phyloP scores from a whole-genome alignment of 2,888 invertebrate genomes.

The Actias luna region DNA sequence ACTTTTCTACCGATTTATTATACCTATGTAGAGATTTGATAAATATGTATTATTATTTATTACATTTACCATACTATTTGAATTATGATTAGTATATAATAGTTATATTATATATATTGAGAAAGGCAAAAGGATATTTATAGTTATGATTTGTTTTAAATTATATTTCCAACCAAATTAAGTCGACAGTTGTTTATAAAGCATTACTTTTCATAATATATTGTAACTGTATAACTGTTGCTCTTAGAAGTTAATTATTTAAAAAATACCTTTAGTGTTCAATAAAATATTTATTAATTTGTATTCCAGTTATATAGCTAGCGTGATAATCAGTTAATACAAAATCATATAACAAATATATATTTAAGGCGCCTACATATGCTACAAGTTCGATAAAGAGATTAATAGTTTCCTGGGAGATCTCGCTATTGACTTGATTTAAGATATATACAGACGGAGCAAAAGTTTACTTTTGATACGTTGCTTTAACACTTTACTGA shows the following conservation, averaged over 20 bases:
- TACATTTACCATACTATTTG: too few species aligned
- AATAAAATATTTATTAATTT: neutral
- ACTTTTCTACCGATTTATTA: too few species aligned
- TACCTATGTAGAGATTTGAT: too few species aligned
- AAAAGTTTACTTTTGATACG: neutral
- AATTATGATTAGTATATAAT: too few species aligned
- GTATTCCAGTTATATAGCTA: neutral
- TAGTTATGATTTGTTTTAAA: too few species aligned
- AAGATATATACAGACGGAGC: neutral
- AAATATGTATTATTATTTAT: too few species aligned
- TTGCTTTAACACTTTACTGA: neutral
- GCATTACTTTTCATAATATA: too few species aligned
- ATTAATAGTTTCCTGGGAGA: constrained; percentile 4
- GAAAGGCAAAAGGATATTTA: too few species aligned
- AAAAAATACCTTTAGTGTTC: neutral
- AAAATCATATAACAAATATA: neutral
- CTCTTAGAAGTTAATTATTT: neutral
- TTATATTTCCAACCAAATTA: too few species aligned
- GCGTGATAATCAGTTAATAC: neutral
- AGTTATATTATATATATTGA: too few species aligned
- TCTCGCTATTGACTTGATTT: constrained; percentile 6
- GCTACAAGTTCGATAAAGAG: neutral
- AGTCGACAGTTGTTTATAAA: too few species aligned
- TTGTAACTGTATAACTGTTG: too few species aligned
- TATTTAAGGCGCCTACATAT: neutral